Evolutionary conservation across 35 echinoderm and acorn worm species (phyloP), one percentile per base, ranked within the genome.

Genomic region (Heliocidaris erythrogramma): DNA sequence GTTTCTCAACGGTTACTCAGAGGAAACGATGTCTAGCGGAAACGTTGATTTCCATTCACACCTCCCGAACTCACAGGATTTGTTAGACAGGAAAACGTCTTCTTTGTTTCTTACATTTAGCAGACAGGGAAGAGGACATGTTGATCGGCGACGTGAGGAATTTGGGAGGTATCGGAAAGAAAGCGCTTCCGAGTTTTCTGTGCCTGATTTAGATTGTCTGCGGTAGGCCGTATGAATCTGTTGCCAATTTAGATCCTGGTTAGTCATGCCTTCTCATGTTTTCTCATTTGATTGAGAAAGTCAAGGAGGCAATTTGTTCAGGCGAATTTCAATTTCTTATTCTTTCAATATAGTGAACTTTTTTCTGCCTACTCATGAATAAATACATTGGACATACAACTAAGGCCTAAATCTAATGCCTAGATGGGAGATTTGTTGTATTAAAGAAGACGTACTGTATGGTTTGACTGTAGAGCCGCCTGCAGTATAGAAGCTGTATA

Each of bases 141-240:
- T 78, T 78, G 65, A 78, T 78, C 65, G 65, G 65, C 65, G 65
- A 78, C 65, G 65, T 78, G 65, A n/a, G 65, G 65, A 78, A 78
- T 78, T 78, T 78, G 65, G 65, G 65, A 78, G 65, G 65, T 78
- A 78, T 78, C 65, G 65, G 65, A 78, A 78, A 78, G 65, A 78
- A 78, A 78, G 65, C 21, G 65, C 65, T 78, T 78, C 65, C 65
- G 65, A 78, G 27, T 18, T 78, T 78, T 21, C 21, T 78, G 65
- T 78, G 65, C 65, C 65, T 78, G 65, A 78, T 78, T 78, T 78
- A 78, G 65, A n/a, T 78, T 78, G 65, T 78, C 65, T 78, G 65
- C 65, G 65, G 65, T 78, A 78, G 65, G 65, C 65, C 27, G 65
- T n/a, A 78, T 78, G 21, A 78, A 78, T 21, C 65, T 78, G 65